Conservation (phyloP, 2,797 vertebrate genomes). For the Aselliscus stoliczkanus region DNA sequence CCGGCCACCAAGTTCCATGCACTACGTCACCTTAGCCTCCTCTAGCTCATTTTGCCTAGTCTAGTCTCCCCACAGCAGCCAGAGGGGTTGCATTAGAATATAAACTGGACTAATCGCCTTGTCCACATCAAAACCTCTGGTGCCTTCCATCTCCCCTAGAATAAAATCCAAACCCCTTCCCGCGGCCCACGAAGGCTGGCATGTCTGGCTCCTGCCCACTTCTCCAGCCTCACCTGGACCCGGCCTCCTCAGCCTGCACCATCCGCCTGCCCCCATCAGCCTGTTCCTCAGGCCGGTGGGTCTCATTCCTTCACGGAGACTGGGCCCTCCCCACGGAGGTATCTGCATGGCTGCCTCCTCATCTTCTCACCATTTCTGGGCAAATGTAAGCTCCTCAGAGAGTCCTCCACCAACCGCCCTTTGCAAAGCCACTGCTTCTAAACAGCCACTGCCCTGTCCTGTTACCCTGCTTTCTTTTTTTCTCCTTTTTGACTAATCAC, state of each 20-base stretch:
- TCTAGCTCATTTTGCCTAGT: background rate
- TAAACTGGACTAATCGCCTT: too few relatives aligned
- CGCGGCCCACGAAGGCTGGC: rapidly evolving
- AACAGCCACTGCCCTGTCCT: background rate
- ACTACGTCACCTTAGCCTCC: rapidly evolving
- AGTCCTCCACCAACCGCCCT: too few relatives aligned
- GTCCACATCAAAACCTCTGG: background rate
- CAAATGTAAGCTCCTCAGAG: background rate
- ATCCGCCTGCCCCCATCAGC: rapidly evolving
- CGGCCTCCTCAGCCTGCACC: rapidly evolving
- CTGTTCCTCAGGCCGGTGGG: background rate
- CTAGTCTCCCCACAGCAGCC: too few relatives aligned
- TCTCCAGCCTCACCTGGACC: background rate
- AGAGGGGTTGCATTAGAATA: background rate
- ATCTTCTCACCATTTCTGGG: background rate
- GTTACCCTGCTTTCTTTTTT: too few relatives aligned
- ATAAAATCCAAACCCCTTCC: background rate
- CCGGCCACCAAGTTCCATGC: too few relatives aligned
- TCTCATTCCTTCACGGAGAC: background rate
- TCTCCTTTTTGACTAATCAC: background rate
- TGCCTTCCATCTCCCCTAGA: background rate
- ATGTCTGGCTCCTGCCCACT: too few relatives aligned
- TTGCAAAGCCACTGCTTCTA: background rate
- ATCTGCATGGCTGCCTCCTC: background rate
- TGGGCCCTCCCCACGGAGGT: background rate